phyloP scores from a whole-genome alignment of 2,888 invertebrate species.

The Augochlorella aurata region DNA sequence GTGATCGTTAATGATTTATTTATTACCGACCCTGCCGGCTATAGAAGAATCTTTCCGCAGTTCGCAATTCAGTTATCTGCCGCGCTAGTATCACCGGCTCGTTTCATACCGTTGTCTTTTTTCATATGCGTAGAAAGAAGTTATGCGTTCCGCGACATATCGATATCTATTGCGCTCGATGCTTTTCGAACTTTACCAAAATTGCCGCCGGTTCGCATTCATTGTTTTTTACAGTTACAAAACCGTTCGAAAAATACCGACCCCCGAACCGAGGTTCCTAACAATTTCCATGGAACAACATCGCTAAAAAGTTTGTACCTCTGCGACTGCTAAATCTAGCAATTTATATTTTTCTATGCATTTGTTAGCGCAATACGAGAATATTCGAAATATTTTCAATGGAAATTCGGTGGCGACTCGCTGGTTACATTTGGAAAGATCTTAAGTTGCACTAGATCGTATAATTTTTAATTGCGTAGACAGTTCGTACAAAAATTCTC shows the following conservation, averaged over 20 bases:
- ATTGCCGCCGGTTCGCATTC: background rate
- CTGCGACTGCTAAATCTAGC: no score
- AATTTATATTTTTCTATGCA: background rate
- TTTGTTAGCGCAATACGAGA: background rate
- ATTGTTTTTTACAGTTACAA: background rate
- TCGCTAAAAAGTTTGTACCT: background rate
- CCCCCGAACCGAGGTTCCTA: background rate
- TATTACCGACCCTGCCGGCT: constrained; percentile 27
- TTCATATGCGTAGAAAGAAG: background rate
- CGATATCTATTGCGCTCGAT: background rate
- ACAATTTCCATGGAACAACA: background rate
- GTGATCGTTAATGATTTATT: constrained; percentile 34
- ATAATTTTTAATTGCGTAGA: background rate
- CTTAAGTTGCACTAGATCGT: background rate
- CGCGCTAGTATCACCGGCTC: background rate
- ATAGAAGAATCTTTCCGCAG: constrained; percentile 8
- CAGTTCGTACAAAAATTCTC: background rate
- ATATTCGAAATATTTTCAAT: no score
- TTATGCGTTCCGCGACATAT: background rate
- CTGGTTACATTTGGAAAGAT: no score
- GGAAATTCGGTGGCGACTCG: no score
- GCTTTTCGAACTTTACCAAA: background rate
- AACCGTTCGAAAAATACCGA: background rate
- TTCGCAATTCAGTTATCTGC: background rate
- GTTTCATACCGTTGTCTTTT: background rate